These are phyloP conservation scores for Drosophila cognata DNA, from an alignment of 2,888 invertebrate genomes.

Conservation along the genomic window DNA sequence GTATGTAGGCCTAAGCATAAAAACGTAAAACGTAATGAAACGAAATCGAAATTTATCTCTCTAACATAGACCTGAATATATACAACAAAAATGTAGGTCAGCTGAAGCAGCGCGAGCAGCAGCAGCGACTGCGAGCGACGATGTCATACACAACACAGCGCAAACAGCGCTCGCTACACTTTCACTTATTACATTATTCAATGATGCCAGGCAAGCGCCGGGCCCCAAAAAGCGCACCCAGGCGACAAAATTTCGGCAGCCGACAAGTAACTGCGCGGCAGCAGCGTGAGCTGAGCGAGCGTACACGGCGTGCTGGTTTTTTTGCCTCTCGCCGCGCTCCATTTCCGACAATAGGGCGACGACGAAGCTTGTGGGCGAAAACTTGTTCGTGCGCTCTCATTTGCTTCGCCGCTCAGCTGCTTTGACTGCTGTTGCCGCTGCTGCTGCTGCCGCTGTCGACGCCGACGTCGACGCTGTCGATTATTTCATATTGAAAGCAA, in stretches of 20 bases:
- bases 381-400: conserved; percentile 67
- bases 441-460: conserved; percentile 16
- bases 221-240: conserved; percentile 83
- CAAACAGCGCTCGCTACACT: conserved; percentile 87
- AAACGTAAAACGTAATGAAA: conserved; percentile 65
- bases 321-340: conserved; percentile 45
- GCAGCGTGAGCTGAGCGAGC: conserved; percentile 22
- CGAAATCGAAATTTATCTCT: conserved; percentile 84
- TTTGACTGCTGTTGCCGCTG: conserved; percentile 11
- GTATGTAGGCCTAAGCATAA: conserved; percentile 46
- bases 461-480: conserved; percentile 50
- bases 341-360: conserved; percentile 48
- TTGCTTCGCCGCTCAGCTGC: conserved; percentile 37
- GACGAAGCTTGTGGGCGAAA: conserved; percentile 73
- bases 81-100: conserved; percentile 91
- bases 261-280: conserved; percentile 18
- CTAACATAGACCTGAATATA: conserved; percentile 97
- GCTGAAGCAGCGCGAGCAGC: conserved; percentile 83
- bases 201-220: conserved; percentile 77
- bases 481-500: conserved; percentile 85
- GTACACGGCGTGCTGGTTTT: conserved; percentile 11
- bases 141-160: conserved; percentile 24
- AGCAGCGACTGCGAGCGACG: conserved; percentile 33
- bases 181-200: conserved; percentile 93
- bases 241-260: conserved; percentile 32